Base-by-base conservation (phyloP, 1,140 invertebrate species). In the Vollenhovia emeryi region DNA sequence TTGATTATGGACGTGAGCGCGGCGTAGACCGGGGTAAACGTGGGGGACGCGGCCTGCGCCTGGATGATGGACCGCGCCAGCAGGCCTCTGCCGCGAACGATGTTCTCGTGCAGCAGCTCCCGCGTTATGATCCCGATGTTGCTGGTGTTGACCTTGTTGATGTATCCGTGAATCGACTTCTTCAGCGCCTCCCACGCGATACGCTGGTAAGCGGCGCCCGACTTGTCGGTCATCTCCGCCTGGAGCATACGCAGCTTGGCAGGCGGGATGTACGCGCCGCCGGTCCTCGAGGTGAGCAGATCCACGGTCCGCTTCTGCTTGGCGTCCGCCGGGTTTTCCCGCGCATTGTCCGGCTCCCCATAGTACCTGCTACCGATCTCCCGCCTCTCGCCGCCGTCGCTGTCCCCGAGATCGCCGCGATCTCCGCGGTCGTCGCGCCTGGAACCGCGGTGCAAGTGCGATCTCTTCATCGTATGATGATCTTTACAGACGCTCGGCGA, bases 121-220 rank as follows among this genome's bases (percentile, higher is more conserved):
- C 97, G 96, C 0, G 99, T 98, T 84, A 99, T 99, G 36, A 98
- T 97, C 0, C 97, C 97, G 85, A 99, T 98, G 93, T 99, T 99
- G 1, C 98, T 97, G 0, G 98, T 97, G 92, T 99, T 99, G 0
- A 99, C 97, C 96, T 99, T 99, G 94, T 99, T 99, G 64, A 99
- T 99, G 84, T 98, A 97, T 93, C 99, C 99, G 93, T 99, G 99
- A 85, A 99, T 99, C n/a, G 98, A 99, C 93, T 99, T 99, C 92
- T 99, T 99, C 18, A 99, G 94, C 0, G 98, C 98, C 96, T 99
- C 99, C 99, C 99, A 99, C 2, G 99, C 97, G 15, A 99, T 97
- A 87, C 99, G 95, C 95, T 99, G 99, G 95, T 98, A 99, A 11
- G 98, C 98, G 15, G 97, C 96, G 88, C 98, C 98, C 1, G 97